phyloP scores from a whole-genome alignment of 2,113 vertebrate species.

The Periophthalmodon schlosseri region DNA sequence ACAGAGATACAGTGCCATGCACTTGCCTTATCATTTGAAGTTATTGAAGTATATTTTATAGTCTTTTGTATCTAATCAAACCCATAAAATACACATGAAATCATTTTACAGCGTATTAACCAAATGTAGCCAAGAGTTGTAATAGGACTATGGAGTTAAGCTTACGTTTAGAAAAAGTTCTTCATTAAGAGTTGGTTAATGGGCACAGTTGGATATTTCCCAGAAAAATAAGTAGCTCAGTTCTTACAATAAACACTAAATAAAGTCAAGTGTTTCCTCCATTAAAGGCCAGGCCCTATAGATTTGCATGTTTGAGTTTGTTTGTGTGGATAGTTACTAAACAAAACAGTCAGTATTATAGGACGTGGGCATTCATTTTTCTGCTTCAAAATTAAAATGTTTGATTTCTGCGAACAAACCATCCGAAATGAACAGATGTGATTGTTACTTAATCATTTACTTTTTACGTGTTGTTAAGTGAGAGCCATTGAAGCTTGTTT shows the following conservation, averaged over 20 bases:
- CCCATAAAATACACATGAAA: background rate
- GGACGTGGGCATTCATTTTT: background rate
- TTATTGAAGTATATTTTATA: background rate
- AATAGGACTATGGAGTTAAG: background rate
- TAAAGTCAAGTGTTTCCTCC: constrained; percentile 33
- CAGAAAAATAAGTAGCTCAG: background rate
- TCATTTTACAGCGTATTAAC: background rate
- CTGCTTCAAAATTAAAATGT: background rate
- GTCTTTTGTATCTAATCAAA: background rate
- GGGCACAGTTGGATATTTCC: constrained; percentile 55
- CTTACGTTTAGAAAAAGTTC: background rate
- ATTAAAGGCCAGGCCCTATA: constrained; percentile 51
- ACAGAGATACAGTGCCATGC: background rate
- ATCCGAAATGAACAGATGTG: background rate
- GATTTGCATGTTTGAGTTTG: constrained; percentile 40
- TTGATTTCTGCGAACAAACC: background rate
- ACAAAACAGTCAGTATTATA: background rate
- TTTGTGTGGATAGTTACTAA: background rate
- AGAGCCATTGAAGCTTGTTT: background rate
- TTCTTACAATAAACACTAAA: constrained; percentile 25
- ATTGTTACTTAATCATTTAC: background rate
- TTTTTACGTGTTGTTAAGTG: background rate
- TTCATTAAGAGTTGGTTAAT: constrained; percentile 61
- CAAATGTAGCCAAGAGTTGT: background rate
- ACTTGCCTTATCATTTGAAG: too few species aligned